Base-by-base conservation (phyloP, 2,888 invertebrate genomes). In the Trissolcus brochymenae region DNA sequence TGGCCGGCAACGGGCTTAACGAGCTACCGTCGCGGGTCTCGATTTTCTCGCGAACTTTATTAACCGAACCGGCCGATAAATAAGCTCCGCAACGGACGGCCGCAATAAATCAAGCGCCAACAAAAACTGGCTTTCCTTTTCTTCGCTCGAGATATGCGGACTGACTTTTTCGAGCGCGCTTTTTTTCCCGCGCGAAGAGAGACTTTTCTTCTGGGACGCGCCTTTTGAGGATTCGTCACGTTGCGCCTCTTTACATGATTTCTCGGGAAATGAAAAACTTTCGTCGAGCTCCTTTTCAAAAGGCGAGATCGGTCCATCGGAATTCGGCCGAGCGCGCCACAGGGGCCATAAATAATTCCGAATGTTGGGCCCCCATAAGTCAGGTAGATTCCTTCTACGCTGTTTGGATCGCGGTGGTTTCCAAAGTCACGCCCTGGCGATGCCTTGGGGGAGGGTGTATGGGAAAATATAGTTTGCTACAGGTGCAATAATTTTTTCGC, bases 301-400 rank as follows among this genome's bases (percentile, higher is more conserved):
- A 19, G 25, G 29, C 13, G 54, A n/a, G 14, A 13, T 54, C 25
- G 54, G 54, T 11, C n/a, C 13, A 11, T 60, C 65, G 70, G 50
- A 55, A 55, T 41, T 53, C 50, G 41, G 62, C 70, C 74, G 76
- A 53, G 67, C 50, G 65, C 43, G 16, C 16, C 46, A 3, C 14
- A 46, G 46, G 60, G 16, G 83, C 78, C 87, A 84, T 88, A 88
- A 88, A 88, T 88, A 88, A 88, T 82, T 80, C 82, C 82, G 82
- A 87, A 86, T 84, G 85, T 83, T 85, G 86, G 86, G 85, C 84
- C 83, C 83, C 85, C 86, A 87, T 88, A 88, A 88, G 88, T 88
- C 88, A 88, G 88, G 87, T 87, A 87, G 85, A 85, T 54, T 70
- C 70, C 82, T 83, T 82, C 82, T 81, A 65, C 72, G 76, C 74